Percentiles rank a stretch among this genome's conserved stretches.
Conservation (phyloP, 2,797 vertebrate genomes). For the Phaenicophaeus curvirostris region DNA sequence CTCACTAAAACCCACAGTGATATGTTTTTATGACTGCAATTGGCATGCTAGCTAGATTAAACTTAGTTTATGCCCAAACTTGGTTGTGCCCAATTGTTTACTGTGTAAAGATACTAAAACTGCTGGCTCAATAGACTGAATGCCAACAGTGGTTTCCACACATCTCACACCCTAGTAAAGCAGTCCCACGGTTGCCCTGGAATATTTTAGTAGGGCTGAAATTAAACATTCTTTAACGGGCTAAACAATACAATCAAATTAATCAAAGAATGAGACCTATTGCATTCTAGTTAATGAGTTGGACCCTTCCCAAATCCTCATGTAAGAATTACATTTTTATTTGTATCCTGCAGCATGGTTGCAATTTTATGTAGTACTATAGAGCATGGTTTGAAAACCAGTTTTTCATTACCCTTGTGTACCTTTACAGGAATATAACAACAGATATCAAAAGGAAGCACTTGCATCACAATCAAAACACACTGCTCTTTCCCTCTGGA, state of each 20-base stretch:
- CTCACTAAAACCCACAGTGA: background rate
- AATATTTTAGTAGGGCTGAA: background rate
- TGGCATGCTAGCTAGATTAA: background rate
- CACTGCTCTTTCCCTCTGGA: background rate
- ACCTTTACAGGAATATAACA: background rate
- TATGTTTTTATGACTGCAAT: background rate
- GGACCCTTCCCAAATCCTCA: background rate
- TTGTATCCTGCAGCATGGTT: rapidly evolving
- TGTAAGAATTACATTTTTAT: background rate
- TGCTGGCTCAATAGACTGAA: background rate
- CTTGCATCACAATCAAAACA: background rate
- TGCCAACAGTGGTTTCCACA: background rate
- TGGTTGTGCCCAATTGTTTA: background rate
- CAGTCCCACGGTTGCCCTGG: background rate
- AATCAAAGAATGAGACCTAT: background rate
- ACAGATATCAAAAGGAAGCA: background rate
- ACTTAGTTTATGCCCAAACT: background rate
- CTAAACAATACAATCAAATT: background rate
- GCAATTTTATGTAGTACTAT: background rate
- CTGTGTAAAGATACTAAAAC: background rate
- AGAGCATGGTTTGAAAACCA: background rate
- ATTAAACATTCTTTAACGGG: background rate
- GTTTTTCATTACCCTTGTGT: background rate
- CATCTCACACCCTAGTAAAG: background rate
- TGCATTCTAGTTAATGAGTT: background rate